Conservation (phyloP, 2,113 vertebrate species). For the Pteropus alecto region DNA sequence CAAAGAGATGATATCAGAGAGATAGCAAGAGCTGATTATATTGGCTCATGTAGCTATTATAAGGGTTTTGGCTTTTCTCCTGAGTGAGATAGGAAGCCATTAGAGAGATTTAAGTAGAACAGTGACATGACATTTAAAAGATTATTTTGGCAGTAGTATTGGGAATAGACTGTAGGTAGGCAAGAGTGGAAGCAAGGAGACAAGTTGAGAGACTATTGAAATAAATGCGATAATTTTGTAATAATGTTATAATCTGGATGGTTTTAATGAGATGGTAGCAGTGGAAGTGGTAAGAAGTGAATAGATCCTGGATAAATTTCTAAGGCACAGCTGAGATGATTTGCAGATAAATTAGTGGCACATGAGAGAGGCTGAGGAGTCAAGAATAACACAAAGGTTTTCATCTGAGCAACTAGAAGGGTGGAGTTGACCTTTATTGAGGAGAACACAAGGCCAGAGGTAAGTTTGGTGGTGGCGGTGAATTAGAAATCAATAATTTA, state of each 20-base stretch:
- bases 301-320: neutral
- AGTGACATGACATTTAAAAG: neutral
- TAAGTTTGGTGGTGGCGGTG: neutral
- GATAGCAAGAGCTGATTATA: neutral
- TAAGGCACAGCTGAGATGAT: neutral
- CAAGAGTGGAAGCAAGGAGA: neutral
- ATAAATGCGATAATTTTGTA: neutral
- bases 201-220: neutral
- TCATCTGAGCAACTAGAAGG: neutral
- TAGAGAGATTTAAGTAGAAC: neutral
- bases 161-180: neutral
- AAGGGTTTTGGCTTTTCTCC: neutral
- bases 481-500: neutral
- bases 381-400: neutral
- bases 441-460: neutral
- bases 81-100: neutral
- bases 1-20: neutral
- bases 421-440: neutral
- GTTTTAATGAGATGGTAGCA: neutral
- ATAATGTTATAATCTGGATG: neutral
- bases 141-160: neutral
- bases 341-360: neutral
- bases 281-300: neutral
- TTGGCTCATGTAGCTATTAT: fast-evolving
- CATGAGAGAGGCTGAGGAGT: neutral